Conservation (phyloP, 2,888 invertebrate species). For the Volucella bombylans region DNA sequence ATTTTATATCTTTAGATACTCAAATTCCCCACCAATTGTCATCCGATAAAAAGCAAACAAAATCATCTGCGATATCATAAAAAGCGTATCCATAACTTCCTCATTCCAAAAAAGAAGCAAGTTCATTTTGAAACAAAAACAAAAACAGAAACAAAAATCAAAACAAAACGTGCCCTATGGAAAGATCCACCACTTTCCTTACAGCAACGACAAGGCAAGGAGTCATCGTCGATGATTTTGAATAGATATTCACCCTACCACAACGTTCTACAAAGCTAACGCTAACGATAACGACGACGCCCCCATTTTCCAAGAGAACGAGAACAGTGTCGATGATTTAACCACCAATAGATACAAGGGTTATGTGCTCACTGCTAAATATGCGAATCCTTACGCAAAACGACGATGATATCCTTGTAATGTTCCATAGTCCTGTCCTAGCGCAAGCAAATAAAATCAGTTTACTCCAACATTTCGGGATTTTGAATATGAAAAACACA, state of each 20-base stretch:
- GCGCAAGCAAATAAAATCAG: constrained; percentile 69
- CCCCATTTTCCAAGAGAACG: constrained; percentile 49
- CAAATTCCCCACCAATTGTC: constrained; percentile 12
- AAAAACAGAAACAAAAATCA: no score
- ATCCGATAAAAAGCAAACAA: background rate
- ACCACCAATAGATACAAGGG: constrained; percentile 74
- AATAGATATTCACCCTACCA: constrained; percentile 49
- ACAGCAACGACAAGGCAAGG: constrained; percentile 7
- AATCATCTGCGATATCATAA: constrained; percentile 25
- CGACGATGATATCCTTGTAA: constrained; percentile 70
- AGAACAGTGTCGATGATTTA: constrained; percentile 73
- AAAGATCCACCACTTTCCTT: constrained; percentile 44
- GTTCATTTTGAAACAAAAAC: constrained; percentile 49
- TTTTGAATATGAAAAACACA: constrained; percentile 73
- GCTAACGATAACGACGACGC: constrained; percentile 52
- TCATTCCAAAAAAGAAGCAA: constrained; percentile 27
- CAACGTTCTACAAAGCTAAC: background rate
- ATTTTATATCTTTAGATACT: constrained; percentile 4
- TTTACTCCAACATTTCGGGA: constrained; percentile 69
- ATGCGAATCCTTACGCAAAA: constrained; percentile 73
- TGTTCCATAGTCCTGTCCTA: constrained; percentile 52
- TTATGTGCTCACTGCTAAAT: constrained; percentile 69
- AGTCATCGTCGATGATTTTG: constrained; percentile 2
- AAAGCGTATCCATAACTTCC: constrained; percentile 50
- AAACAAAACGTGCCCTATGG: constrained; percentile 32